Percentiles rank a stretch among this genome's conserved stretches.
These are phyloP conservation scores for Paratrypauchen microcephalus DNA, from an alignment of 2,797 vertebrate genomes.

Conservation along the genomic window DNA sequence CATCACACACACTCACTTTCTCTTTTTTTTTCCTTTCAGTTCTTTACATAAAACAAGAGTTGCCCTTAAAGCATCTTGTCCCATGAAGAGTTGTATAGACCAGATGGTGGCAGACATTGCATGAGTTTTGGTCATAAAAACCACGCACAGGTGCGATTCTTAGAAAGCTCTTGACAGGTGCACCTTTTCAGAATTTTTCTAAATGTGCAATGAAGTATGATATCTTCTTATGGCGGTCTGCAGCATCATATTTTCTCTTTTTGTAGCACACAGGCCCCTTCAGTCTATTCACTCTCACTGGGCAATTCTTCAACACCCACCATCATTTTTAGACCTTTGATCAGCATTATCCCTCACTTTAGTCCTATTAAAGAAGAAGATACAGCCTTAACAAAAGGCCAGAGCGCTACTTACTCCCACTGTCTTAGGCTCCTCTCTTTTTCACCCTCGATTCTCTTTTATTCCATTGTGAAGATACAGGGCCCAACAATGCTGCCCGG, in stretches of 20 bases:
- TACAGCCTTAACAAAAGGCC: slow-evolving; percentile 61
- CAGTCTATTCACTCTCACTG: slow-evolving; percentile 31
- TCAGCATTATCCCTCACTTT: slow-evolving; percentile 70
- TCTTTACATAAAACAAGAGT: slow-evolving; percentile 26
- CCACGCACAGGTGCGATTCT: slow-evolving; percentile 49
- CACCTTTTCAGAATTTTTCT: slow-evolving; percentile 41
- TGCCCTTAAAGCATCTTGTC: slow-evolving; percentile 28
- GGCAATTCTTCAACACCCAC: slow-evolving; percentile 39
- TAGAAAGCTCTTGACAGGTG: slow-evolving; percentile 46
- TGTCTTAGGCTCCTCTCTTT: slow-evolving; percentile 49
- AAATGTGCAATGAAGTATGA: slow-evolving; percentile 25
- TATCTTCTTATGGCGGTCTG: slow-evolving; percentile 24
- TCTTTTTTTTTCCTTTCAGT: slow-evolving; percentile 11
- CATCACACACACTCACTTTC: slow-evolving; percentile 17
- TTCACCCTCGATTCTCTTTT: slow-evolving; percentile 65
- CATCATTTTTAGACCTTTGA: slow-evolving; percentile 62
- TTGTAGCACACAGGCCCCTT: slow-evolving; percentile 16
- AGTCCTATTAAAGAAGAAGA: slow-evolving; percentile 52
- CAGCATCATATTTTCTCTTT: slow-evolving; percentile 28
- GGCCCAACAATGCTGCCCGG: slow-evolving; percentile 62
- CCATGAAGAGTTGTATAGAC: slow-evolving; percentile 24
- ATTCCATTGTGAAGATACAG: slow-evolving; percentile 57
- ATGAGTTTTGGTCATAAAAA: slow-evolving; percentile 2
- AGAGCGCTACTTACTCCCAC: slow-evolving; percentile 62
- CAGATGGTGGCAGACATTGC: slow-evolving; percentile 36